Conservation (phyloP, 2,797 vertebrate genomes). For the Cheirogaleus major region DNA sequence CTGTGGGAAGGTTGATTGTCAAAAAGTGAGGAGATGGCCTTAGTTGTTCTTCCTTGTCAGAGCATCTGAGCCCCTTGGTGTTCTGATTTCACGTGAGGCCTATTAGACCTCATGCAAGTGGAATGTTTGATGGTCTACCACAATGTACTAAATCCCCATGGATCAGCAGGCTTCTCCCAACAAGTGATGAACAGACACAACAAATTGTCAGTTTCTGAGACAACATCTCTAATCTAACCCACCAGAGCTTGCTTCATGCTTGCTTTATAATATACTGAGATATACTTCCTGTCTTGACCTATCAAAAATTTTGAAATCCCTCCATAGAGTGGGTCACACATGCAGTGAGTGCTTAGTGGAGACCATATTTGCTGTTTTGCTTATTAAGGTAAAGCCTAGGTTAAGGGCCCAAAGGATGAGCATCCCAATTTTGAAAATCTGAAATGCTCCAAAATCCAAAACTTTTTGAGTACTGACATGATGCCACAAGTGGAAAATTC, state of each 20-base stretch:
- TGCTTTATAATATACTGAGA: not conserved
- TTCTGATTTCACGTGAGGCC: not conserved
- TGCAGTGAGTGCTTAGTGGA: not conserved
- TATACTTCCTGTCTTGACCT: not conserved
- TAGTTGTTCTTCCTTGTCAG: not conserved
- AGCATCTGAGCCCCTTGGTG: not conserved
- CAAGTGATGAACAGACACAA: not conserved
- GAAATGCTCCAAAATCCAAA: not conserved
- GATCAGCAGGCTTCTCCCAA: not conserved
- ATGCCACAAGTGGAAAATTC: not conserved
- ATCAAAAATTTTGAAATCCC: not conserved
- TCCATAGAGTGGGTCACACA: not conserved
- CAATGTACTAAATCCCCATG: not conserved
- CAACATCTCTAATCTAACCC: not conserved
- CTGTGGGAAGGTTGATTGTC: not conserved
- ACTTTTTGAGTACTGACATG: not conserved
- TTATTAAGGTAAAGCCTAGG: conserved; percentile 10
- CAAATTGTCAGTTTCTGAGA: not conserved
- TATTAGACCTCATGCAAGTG: not conserved
- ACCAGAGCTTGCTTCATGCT: not conserved
- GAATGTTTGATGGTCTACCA: not conserved
- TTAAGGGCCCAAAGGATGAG: not conserved
- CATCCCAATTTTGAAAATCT: not conserved
- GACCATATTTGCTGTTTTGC: not conserved
- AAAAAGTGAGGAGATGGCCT: not conserved